A percentile compares a stretch with the other conserved stretches of the same genome.
Evolutionary conservation across 2,888 invertebrate species (phyloP).

Genomic region (Iselma pallidipennis): DNA sequence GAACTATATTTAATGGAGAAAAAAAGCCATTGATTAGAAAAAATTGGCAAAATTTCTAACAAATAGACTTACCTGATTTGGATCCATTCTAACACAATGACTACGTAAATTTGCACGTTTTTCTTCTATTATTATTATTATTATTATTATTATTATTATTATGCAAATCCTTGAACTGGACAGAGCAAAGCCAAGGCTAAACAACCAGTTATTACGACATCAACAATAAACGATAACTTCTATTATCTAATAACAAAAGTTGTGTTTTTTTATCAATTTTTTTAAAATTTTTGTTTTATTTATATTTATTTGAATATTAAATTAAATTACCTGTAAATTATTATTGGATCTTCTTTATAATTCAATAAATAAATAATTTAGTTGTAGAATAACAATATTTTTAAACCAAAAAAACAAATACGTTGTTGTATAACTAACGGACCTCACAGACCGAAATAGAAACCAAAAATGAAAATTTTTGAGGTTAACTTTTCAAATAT

Average conservation of each 20-base stretch:
- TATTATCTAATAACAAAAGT: neutral
- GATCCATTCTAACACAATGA: neutral
- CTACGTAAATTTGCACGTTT: neutral
- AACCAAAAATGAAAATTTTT: neutral
- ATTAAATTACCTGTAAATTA: neutral
- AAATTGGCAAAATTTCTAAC: neutral
- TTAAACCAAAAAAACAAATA: neutral
- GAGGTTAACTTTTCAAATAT: neutral
- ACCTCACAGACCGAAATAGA: neutral
- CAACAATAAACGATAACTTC: neutral
- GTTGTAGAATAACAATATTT: no score
- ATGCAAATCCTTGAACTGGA: slow-evolving; percentile 42
- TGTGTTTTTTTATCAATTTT: no score
- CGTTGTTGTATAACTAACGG: neutral
- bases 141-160: no score
- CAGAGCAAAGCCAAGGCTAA: slow-evolving; percentile 43
- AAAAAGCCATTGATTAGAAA: no score
- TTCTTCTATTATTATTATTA: neutral
- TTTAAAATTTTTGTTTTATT: neutral
- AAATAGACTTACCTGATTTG: neutral
- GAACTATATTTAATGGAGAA: neutral
- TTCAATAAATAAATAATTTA: no score
- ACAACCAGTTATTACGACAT: neutral
- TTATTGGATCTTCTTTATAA: neutral
- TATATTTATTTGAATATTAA: neutral